These are phyloP conservation scores for Carlito syrichta DNA, from an alignment of 2,113 vertebrate species.

Conservation along the genomic window DNA sequence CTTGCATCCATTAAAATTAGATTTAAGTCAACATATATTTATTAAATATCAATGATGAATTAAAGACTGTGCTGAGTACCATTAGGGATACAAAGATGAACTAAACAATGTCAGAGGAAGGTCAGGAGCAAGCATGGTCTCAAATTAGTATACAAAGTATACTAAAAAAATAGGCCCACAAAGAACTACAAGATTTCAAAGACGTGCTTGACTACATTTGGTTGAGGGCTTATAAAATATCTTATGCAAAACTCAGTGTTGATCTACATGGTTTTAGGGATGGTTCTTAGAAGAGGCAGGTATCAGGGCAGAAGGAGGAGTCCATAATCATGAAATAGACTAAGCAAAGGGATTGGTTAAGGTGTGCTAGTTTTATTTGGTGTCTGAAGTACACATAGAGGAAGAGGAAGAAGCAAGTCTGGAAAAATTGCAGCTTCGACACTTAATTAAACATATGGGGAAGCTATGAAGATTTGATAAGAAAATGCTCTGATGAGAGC, in stretches of 20 bases:
- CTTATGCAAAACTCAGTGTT: neutral
- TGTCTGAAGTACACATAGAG: fast-evolving
- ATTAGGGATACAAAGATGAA: fast-evolving
- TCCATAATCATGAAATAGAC: fast-evolving
- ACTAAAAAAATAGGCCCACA: fast-evolving
- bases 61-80: neutral
- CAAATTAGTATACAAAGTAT: fast-evolving
- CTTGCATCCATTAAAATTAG: neutral
- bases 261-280: fast-evolving
- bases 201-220: fast-evolving
- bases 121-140: fast-evolving
- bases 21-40: neutral
- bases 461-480: fast-evolving
- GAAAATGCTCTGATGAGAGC: neutral
- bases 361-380: fast-evolving
- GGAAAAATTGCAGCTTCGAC: fast-evolving
- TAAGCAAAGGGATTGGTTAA: too few relatives aligned
- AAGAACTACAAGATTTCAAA: fast-evolving
- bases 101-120: fast-evolving
- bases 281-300: too few relatives aligned
- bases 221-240: neutral
- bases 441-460: fast-evolving
- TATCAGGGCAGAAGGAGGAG: fast-evolving
- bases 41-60: neutral
- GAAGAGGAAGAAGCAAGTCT: neutral